Percentiles rank a stretch among this genome's conserved stretches.
Evolutionary conservation across 2,888 invertebrate species (phyloP).

Genomic region (Limnephilus auricula): DNA sequence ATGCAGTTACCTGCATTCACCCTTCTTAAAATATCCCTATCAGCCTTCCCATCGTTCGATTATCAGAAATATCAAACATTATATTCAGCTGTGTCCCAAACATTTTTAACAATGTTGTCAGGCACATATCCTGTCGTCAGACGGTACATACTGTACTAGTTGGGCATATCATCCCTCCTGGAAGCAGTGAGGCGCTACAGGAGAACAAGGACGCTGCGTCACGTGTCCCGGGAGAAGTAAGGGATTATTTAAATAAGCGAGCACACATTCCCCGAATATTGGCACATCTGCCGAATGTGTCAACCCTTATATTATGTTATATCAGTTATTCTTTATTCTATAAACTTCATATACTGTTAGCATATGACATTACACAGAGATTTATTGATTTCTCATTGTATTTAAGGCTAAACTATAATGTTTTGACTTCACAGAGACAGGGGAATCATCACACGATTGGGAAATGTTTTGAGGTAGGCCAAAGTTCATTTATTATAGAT

Average conservation of each 20-base stretch:
- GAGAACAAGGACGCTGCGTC: slow-evolving; percentile 26
- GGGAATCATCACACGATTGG: neutral
- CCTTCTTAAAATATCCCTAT: too few relatives aligned
- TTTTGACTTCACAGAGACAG: neutral
- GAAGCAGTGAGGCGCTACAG: slow-evolving; percentile 6
- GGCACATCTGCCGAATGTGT: neutral
- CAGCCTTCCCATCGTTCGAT: too few relatives aligned
- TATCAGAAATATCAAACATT: too few relatives aligned
- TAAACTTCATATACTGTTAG: neutral
- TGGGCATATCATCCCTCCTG: neutral
- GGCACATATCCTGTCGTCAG: neutral
- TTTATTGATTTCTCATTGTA: neutral
- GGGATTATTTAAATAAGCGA: slow-evolving; percentile 39
- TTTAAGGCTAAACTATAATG: too few relatives aligned
- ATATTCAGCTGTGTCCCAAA: too few relatives aligned
- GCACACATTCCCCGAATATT: slow-evolving; percentile 13
- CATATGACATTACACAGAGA: neutral
- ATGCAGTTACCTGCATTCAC: too few relatives aligned
- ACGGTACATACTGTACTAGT: neutral
- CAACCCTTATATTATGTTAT: neutral
- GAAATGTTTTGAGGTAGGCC: neutral
- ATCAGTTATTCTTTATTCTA: neutral
- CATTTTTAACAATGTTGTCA: neutral
- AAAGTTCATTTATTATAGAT: neutral
- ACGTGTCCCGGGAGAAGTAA: neutral